phyloP scores from a whole-genome alignment of 35 echinoderm and acorn worm genomes.

The Apostichopus californicus region DNA sequence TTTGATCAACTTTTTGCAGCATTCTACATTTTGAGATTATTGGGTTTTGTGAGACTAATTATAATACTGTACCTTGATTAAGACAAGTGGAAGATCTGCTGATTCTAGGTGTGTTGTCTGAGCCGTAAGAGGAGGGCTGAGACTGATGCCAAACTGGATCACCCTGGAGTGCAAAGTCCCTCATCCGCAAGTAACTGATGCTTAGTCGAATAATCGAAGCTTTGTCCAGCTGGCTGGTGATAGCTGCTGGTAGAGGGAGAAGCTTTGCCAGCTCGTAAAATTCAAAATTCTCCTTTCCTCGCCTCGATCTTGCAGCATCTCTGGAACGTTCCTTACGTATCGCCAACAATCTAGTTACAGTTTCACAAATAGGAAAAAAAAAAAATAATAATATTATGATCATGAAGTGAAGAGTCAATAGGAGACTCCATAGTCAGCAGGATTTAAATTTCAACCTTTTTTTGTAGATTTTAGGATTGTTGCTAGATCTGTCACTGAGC shows the following conservation, averaged over 20 bases:
- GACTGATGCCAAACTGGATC: slow-evolving; percentile 89
- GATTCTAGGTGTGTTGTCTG: slow-evolving; percentile 3
- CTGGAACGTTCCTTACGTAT: slow-evolving; percentile 93
- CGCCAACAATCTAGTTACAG: slow-evolving; percentile 72
- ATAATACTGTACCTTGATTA: slow-evolving; percentile 38
- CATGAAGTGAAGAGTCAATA: too few relatives aligned
- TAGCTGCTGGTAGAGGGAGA: slow-evolving; percentile 90
- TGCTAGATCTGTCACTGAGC: too few relatives aligned
- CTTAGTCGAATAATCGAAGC: slow-evolving; percentile 97
- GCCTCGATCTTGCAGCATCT: slow-evolving; percentile 88
- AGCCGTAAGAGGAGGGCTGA: slow-evolving; percentile 45
- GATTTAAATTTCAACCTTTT: too few relatives aligned
- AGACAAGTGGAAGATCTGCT: slow-evolving; percentile 53
- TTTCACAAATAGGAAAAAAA: too few relatives aligned
- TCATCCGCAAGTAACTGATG: slow-evolving; percentile 92
- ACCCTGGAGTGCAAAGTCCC: slow-evolving; percentile 86
- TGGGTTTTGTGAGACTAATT: too few relatives aligned
- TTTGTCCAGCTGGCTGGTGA: slow-evolving; percentile 99
- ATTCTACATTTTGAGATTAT: too few relatives aligned
- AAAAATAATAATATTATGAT: too few relatives aligned
- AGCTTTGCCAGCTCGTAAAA: slow-evolving; percentile 98
- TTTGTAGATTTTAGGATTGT: too few relatives aligned
- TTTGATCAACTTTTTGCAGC: too few relatives aligned
- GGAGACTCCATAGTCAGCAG: too few relatives aligned
- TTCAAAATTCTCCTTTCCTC: slow-evolving; percentile 99